Conservation (phyloP, 2,113 vertebrate genomes). For the Oophaga pumilio region DNA sequence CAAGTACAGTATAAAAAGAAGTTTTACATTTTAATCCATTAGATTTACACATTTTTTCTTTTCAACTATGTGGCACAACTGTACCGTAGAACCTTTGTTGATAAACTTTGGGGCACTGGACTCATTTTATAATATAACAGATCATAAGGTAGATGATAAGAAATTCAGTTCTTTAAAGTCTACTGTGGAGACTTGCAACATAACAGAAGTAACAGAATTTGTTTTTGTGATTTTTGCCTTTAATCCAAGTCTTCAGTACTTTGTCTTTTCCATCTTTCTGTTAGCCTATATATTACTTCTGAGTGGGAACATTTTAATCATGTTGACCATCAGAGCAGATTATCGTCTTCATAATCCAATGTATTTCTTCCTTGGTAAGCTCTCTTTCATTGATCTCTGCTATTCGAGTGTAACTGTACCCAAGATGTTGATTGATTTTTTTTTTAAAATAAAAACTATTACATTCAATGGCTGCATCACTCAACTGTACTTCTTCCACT, state of each 20-base stretch:
- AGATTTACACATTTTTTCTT: background rate
- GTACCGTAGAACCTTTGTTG: background rate
- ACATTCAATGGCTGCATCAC: constrained; percentile 66
- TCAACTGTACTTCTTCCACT: constrained; percentile 68
- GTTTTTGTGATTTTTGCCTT: constrained; percentile 63
- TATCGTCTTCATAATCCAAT: constrained; percentile 64
- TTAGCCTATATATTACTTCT: constrained; percentile 63
- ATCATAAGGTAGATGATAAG: background rate
- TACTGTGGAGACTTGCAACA: constrained; percentile 48
- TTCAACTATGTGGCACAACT: background rate
- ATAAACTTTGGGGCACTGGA: background rate
- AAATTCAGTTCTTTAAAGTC: background rate
- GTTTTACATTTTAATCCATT: background rate
- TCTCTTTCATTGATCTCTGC: constrained; percentile 67
- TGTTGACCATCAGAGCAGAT: constrained; percentile 62
- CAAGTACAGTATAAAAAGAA: background rate
- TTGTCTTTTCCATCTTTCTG: constrained; percentile 61
- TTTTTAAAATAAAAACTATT: constrained; percentile 60
- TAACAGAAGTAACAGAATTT: constrained; percentile 61
- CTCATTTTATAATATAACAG: background rate
- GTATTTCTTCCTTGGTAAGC: constrained; percentile 68
- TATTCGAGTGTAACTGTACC: constrained; percentile 67
- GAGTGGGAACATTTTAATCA: constrained; percentile 66
- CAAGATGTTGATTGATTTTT: constrained; percentile 67
- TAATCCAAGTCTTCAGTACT: constrained; percentile 43